Percentiles rank a stretch among this genome's conserved stretches.
phyloP scores from a whole-genome alignment of 2,888 invertebrate species.

The Tenthredo notha region DNA sequence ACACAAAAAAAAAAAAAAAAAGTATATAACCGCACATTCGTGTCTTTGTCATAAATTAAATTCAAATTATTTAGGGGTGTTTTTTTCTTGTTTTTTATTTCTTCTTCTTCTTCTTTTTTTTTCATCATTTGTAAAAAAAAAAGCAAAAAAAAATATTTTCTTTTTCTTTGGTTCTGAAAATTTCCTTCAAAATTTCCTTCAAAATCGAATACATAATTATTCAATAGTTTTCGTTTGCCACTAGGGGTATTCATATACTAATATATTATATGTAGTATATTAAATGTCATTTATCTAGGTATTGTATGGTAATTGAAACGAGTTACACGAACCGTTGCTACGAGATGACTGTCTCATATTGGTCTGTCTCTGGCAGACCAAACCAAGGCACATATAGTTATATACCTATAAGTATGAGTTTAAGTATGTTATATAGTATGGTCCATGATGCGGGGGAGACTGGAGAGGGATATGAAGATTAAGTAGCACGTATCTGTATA shows the following conservation, averaged over 20 bases:
- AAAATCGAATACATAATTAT: no score
- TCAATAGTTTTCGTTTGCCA: background rate
- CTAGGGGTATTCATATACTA: background rate
- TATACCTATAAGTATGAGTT: background rate
- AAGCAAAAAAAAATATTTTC: no score
- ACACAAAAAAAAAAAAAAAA: no score
- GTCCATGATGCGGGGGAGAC: slow-evolving; percentile 4
- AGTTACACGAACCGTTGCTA: slow-evolving; percentile 61
- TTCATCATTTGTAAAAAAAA: no score
- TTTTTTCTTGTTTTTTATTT: no score
- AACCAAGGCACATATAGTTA: background rate
- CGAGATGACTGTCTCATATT: slow-evolving; percentile 54
- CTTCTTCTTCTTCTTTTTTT: no score
- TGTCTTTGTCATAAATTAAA: no score
- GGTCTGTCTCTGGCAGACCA: slow-evolving; percentile 17
- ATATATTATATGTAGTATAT: background rate
- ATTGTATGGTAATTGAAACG: background rate
- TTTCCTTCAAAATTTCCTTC: no score
- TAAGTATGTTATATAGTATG: background rate
- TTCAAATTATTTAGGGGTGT: no score
- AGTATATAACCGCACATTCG: no score
- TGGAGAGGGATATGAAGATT: background rate
- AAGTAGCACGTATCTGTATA: no score
- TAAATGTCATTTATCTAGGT: background rate
- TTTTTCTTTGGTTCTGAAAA: no score